Percentiles rank a stretch among this genome's conserved stretches.
These are phyloP conservation scores for Dasysyrphus albostriatus DNA, from an alignment of 2,888 invertebrate genomes.

Conservation along the genomic window DNA sequence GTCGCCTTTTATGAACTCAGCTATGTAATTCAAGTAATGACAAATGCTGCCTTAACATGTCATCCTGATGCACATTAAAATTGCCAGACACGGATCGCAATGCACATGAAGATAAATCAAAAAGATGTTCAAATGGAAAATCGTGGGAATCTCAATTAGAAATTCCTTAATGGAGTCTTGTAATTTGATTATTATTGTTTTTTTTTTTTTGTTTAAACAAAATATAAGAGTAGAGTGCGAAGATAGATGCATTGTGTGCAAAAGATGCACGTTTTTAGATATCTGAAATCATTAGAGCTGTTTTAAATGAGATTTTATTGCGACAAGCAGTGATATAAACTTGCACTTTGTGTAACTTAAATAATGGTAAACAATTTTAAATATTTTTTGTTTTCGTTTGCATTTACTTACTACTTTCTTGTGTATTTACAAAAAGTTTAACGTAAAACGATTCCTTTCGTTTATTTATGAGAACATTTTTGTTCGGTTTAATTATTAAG, in stretches of 20 bases:
- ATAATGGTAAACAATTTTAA: not conserved
- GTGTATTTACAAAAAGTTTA: too few species aligned
- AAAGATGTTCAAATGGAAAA: conserved; percentile 38
- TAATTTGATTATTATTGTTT: conserved; percentile 57
- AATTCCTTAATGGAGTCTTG: conserved; percentile 52
- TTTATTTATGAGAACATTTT: too few species aligned
- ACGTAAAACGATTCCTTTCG: too few species aligned
- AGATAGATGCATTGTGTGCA: conserved; percentile 38
- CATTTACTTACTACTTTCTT: too few species aligned
- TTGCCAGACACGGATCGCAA: not conserved
- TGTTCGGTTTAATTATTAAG: too few species aligned
- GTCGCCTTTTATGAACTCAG: not conserved
- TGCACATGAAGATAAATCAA: conserved; percentile 3
- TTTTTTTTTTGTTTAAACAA: conserved; percentile 21
- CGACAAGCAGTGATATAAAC: not conserved
- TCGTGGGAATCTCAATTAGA: conserved; percentile 58
- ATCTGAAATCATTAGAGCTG: conserved; percentile 24
- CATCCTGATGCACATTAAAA: conserved; percentile 14
- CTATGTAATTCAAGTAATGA: conserved; percentile 18
- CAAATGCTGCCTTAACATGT: conserved; percentile 23
- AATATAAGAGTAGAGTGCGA: conserved; percentile 19
- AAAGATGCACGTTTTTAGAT: conserved; percentile 49
- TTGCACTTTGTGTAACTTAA: not conserved
- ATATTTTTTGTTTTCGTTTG: not conserved
- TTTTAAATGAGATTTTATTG: conserved; percentile 2